Conservation (phyloP, 2,113 vertebrate genomes). For the Dicaeum eximium region DNA sequence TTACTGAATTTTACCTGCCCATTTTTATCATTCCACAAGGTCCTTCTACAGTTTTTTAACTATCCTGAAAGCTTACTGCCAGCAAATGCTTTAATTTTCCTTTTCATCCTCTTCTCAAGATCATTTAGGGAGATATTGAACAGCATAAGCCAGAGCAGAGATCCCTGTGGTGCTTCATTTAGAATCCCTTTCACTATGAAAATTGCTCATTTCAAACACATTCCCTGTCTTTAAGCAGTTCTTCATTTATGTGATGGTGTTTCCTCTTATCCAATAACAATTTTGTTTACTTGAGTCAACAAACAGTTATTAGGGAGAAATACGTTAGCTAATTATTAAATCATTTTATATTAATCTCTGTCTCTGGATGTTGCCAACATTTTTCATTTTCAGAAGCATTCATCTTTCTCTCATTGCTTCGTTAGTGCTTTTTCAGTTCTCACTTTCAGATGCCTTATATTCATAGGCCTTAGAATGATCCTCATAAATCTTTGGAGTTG, state of each 20-base stretch:
- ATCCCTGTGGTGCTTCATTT: neutral
- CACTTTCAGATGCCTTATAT: neutral
- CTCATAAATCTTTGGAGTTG: neutral
- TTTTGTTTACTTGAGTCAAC: neutral
- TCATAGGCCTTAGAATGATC: neutral
- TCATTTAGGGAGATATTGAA: neutral
- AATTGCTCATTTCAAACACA: neutral
- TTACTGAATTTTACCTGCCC: neutral
- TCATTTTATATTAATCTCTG: neutral
- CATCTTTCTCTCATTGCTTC: neutral
- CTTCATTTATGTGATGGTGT: fast-evolving
- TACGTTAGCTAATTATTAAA: neutral
- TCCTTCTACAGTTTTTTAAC: neutral
- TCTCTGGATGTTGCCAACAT: neutral
- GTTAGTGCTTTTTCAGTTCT: neutral
- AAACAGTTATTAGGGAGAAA: neutral
- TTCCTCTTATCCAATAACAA: neutral
- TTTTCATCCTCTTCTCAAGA: neutral
- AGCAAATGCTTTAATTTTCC: neutral
- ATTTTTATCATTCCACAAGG: neutral
- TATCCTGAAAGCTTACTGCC: neutral
- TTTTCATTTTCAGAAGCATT: neutral
- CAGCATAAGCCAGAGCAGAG: neutral
- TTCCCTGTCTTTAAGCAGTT: neutral
- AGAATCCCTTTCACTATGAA: neutral